These are phyloP conservation scores for Lamellibrachia columna DNA, from an alignment of 2,888 invertebrate species.

Conservation along the genomic window DNA sequence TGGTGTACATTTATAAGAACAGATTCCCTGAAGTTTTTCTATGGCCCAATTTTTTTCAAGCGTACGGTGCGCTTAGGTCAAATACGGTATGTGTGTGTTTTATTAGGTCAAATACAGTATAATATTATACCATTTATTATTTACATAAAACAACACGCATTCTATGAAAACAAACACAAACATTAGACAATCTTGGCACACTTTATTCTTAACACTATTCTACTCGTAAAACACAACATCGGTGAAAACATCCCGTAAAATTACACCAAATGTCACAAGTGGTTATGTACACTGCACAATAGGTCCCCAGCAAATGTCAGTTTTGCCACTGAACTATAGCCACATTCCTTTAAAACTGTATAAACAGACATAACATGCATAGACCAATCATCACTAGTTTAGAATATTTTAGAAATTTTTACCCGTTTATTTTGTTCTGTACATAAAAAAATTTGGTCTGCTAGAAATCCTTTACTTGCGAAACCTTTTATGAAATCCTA, in stretches of 20 bases:
- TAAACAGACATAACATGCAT: neutral
- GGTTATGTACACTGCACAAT: neutral
- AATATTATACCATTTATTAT: no score
- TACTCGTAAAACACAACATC: neutral
- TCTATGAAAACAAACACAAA: neutral
- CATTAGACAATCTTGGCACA: neutral
- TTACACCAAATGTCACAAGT: neutral
- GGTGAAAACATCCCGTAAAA: neutral
- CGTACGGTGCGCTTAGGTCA: no score
- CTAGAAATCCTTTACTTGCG: neutral
- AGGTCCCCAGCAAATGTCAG: neutral
- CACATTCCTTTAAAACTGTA: neutral
- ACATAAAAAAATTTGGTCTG: neutral
- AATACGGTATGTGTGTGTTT: no score
- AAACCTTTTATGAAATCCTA: neutral
- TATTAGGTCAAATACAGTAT: no score
- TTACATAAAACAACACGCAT: neutral
- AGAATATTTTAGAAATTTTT: neutral
- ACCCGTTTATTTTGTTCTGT: neutral
- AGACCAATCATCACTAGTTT: neutral
- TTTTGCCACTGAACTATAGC: neutral
- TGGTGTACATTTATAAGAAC: no score
- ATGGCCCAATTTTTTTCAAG: no score
- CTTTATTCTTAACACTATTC: conserved; percentile 16
- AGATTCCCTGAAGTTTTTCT: no score